Percentiles rank a stretch among this genome's conserved stretches.
Evolutionary conservation across 2,797 vertebrate species (phyloP).

Genomic region (Phataginus tetradactyla): DNA sequence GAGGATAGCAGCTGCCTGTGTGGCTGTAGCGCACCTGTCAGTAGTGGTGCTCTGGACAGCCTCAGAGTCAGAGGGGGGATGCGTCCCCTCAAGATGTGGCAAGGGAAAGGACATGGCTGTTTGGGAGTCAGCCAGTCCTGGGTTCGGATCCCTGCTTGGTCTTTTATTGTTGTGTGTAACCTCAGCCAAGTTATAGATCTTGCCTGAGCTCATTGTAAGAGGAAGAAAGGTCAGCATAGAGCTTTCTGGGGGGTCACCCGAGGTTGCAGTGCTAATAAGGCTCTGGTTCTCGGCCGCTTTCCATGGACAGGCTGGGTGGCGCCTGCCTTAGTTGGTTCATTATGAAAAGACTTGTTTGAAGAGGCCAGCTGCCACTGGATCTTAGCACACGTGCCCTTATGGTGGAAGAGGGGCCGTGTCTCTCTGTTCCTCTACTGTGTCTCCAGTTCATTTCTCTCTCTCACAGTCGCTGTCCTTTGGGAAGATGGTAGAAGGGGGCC

Average conservation of each 20-base stretch:
- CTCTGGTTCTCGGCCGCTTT: no score
- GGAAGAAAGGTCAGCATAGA: rapidly evolving
- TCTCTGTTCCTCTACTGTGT: rapidly evolving
- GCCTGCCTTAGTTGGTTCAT: neutral
- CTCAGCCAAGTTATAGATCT: neutral
- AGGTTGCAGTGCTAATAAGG: rapidly evolving
- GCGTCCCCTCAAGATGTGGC: neutral
- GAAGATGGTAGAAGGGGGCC: neutral
- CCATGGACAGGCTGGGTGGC: neutral
- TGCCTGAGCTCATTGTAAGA: no score
- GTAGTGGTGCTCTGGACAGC: neutral
- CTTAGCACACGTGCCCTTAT: neutral
- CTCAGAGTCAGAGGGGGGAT: neutral
- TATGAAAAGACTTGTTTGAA: neutral
- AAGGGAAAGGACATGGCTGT: rapidly evolving
- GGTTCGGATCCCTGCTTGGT: neutral
- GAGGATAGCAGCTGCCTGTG: neutral
- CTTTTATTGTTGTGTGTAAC: neutral
- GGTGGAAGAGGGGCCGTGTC: rapidly evolving
- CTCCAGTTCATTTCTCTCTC: neutral
- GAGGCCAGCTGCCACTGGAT: neutral
- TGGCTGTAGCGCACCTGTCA: no score
- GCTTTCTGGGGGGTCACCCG: neutral
- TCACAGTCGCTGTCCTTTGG: neutral
- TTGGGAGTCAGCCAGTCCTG: neutral